Conservation (phyloP, 2,797 vertebrate species). For the Antrozous pallidus region DNA sequence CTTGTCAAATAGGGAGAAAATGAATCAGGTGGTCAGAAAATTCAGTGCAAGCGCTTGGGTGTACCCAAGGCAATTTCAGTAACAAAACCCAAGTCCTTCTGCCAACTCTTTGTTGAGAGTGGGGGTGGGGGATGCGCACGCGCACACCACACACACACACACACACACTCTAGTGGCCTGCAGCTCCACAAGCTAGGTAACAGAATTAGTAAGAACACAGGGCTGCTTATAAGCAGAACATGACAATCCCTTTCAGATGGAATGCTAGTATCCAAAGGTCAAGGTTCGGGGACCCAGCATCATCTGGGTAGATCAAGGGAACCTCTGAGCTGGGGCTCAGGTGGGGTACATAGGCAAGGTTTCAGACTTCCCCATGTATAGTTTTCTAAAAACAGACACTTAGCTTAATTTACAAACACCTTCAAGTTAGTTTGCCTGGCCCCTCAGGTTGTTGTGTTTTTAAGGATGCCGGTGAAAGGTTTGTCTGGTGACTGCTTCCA, state of each 20-base stretch:
- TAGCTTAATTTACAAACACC: slow-evolving; percentile 34
- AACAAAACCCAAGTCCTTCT: neutral
- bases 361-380: neutral
- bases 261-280: neutral
- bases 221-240: neutral
- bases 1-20: neutral
- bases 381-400: neutral
- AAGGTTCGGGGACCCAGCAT: neutral
- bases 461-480: neutral
- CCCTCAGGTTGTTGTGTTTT: slow-evolving; percentile 9
- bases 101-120: neutral
- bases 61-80: neutral
- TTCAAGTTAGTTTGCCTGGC: neutral
- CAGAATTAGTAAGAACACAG: neutral
- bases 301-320: neutral
- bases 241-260: neutral
- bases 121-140: neutral
- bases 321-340: neutral
- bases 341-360: neutral
- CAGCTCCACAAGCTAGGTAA: neutral
- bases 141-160: neutral
- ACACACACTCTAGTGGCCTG: no score
- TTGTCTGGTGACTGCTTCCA: slow-evolving; percentile 35
- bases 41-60: neutral
- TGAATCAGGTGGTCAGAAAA: neutral